Evolutionary conservation across 1,140 invertebrate species (phyloP).

Genomic region (Pseudoatta argentina): DNA sequence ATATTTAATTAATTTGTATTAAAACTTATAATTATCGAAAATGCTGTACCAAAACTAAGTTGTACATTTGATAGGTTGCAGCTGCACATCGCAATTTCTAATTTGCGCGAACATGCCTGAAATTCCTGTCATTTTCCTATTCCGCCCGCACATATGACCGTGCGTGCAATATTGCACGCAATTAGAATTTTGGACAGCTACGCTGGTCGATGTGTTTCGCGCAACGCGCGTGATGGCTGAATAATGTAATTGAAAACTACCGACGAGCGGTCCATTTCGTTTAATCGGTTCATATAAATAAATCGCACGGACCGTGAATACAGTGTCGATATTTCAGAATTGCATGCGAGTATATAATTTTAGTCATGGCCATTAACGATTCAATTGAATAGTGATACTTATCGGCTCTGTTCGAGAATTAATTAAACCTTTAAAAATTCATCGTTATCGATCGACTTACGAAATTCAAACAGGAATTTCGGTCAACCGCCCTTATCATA

Average conservation of each 20-base stretch:
- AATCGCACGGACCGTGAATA: conserved; percentile 49
- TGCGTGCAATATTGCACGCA: conserved; percentile 32
- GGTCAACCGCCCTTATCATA: neutral
- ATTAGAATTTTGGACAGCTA: conserved; percentile 59
- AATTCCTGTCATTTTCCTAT: conserved; percentile 52
- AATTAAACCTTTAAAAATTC: conserved; percentile 59
- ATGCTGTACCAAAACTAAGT: neutral
- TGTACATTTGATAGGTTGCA: neutral
- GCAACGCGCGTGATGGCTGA: conserved; percentile 43
- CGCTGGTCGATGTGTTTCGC: conserved; percentile 15
- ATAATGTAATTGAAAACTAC: conserved; percentile 70
- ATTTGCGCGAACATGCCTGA: conserved; percentile 28
- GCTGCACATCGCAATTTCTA: conserved; percentile 29
- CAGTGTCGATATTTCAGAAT: conserved; percentile 56
- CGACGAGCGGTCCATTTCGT: conserved; percentile 36
- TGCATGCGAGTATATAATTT: conserved; percentile 59
- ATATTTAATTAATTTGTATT: neutral
- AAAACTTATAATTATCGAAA: conserved; percentile 3
- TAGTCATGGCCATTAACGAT: conserved; percentile 56
- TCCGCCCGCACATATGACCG: neutral
- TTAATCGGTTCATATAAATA: conserved; percentile 73
- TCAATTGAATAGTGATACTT: conserved; percentile 60
- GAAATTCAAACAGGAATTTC: conserved; percentile 20
- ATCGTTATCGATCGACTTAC: conserved; percentile 42
- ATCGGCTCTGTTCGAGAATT: conserved; percentile 50